These are phyloP conservation scores for Ichneumon xanthorius DNA, from an alignment of 2,888 invertebrate genomes.

Conservation along the genomic window DNA sequence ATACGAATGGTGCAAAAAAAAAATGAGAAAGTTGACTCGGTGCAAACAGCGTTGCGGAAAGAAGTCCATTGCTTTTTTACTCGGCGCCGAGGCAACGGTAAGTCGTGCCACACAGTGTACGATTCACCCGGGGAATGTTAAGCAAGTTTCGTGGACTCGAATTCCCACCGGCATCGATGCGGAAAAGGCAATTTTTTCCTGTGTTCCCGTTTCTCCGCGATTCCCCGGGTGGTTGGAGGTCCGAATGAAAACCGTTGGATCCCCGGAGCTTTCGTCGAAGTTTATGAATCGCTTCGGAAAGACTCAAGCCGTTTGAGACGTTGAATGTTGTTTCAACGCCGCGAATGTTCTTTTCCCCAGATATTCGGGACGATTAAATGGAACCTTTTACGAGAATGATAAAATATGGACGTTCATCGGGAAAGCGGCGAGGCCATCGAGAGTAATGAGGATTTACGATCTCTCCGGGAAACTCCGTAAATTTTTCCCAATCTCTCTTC, in stretches of 20 bases:
- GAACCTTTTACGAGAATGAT: background rate
- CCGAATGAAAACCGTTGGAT: background rate
- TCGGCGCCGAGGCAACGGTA: background rate
- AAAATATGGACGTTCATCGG: background rate
- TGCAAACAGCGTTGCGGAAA: background rate
- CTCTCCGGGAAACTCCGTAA: background rate
- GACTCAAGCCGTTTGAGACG: background rate
- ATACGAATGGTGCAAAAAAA: background rate
- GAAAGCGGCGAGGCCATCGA: background rate
- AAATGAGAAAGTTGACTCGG: background rate
- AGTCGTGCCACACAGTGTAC: background rate
- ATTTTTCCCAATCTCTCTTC: background rate
- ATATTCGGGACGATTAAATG: background rate
- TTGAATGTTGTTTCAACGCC: background rate
- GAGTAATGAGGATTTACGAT: background rate
- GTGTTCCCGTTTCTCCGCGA: background rate
- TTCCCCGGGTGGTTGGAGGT: background rate
- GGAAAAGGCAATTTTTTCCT: background rate
- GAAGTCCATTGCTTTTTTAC: background rate
- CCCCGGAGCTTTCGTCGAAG: background rate
- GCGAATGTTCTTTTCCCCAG: background rate
- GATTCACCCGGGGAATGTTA: background rate
- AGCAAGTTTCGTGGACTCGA: background rate
- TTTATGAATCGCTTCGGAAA: background rate
- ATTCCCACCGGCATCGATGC: background rate